A percentile compares a stretch with the other conserved stretches of the same genome.
Evolutionary conservation across 2,888 invertebrate genomes (phyloP).

Genomic region (Allolobophora icterica): DNA sequence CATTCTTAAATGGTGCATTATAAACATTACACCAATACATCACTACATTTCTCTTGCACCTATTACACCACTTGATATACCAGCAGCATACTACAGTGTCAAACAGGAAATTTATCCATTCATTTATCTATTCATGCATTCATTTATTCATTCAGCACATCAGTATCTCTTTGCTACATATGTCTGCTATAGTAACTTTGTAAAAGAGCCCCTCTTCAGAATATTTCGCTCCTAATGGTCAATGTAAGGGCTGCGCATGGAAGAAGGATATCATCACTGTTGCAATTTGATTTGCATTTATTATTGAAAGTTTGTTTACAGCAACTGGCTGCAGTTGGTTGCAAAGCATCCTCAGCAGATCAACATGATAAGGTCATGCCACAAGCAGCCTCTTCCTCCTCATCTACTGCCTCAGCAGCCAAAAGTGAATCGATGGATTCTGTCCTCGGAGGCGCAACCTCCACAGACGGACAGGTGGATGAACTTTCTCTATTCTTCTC

Average conservation of each 20-base stretch:
- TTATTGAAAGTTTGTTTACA: not conserved
- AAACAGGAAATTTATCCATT: too few relatives aligned
- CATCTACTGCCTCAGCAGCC: not conserved
- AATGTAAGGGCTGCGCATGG: not conserved
- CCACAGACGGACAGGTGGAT: constrained; percentile 18
- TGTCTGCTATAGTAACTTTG: not conserved
- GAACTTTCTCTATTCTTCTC: not conserved
- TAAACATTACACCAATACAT: too few relatives aligned
- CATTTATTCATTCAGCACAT: too few relatives aligned
- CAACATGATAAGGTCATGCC: not conserved
- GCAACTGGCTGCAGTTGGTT: not conserved
- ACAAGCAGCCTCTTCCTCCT: not conserved
- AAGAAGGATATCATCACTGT: not conserved
- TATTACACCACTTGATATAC: too few relatives aligned
- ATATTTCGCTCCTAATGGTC: not conserved
- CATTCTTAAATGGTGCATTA: too few relatives aligned
- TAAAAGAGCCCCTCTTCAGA: not conserved
- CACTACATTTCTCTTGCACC: too few relatives aligned
- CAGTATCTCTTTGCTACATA: too few relatives aligned
- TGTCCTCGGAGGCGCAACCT: not conserved
- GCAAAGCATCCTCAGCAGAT: not conserved
- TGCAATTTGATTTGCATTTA: not conserved
- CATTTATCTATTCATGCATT: too few relatives aligned
- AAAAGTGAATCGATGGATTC: constrained; percentile 20
- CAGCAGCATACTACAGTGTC: too few relatives aligned